Conservation (phyloP, 2,113 vertebrate genomes). For the Boulengeromyrus knoepffleri region DNA sequence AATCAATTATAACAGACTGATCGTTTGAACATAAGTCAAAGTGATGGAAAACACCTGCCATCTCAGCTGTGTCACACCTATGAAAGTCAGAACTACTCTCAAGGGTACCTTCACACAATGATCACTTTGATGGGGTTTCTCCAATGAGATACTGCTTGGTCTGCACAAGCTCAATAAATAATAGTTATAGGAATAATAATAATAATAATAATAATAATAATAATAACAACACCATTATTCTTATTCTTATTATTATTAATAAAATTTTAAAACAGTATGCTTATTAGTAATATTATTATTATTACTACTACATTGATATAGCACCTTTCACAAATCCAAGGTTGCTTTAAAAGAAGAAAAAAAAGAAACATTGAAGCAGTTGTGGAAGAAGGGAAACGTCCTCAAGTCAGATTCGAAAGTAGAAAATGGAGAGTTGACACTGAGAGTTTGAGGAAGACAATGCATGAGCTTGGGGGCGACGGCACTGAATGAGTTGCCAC, state of each 20-base stretch:
- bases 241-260: no score
- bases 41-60: background rate
- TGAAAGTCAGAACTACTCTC: background rate
- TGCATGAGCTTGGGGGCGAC: background rate
- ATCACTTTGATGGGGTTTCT: background rate
- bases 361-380: background rate
- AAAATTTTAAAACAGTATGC: no score
- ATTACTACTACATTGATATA: background rate
- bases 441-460: background rate
- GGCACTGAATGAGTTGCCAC: background rate
- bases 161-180: background rate
- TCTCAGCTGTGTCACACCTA: background rate
- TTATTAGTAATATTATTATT: no score
- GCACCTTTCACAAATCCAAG: background rate
- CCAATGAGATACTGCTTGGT: background rate
- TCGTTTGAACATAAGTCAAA: background rate
- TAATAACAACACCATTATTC: no score
- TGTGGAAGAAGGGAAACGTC: background rate
- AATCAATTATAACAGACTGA: background rate
- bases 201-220: no score
- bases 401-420: background rate
- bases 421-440: background rate
- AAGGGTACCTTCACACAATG: background rate
- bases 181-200: no score
- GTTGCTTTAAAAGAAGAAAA: background rate